phyloP scores from a whole-genome alignment of 2,113 vertebrate genomes.

The Crotalus viridis region DNA sequence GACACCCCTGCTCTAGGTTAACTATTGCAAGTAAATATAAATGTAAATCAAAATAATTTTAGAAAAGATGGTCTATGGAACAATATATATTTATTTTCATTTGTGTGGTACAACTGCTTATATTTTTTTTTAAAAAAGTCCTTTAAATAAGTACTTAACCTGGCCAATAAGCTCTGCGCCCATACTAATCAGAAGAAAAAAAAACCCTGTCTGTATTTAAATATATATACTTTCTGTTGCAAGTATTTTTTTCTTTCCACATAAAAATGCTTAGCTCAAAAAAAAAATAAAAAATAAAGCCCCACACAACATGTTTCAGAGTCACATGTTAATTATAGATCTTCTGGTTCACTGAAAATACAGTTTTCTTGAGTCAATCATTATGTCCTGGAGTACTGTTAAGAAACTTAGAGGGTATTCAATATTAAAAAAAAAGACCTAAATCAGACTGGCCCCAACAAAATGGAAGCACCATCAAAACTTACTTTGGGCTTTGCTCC shows the following conservation, averaged over 20 bases:
- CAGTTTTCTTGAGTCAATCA: neutral
- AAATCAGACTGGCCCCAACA: neutral
- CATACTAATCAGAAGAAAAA: neutral
- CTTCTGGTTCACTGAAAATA: neutral
- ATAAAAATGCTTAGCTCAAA: neutral
- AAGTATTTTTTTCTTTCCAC: neutral
- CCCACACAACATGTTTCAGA: neutral
- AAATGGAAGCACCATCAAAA: neutral
- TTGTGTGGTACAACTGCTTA: neutral
- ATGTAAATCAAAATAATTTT: constrained; percentile 27
- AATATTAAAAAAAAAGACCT: too few relatives aligned
- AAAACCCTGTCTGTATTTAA: neutral
- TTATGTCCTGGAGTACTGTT: neutral
- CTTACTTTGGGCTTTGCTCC: neutral
- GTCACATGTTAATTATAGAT: neutral
- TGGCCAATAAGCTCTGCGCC: neutral
- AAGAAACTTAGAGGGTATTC: neutral
- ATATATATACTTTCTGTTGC: neutral
- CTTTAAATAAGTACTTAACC: constrained; percentile 17
- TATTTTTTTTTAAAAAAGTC: too few relatives aligned
- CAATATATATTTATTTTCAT: constrained; percentile 2
- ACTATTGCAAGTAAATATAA: constrained; percentile 40
- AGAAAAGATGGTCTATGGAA: neutral
- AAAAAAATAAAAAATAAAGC: neutral
- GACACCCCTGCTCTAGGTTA: constrained; percentile 33